Evolutionary conservation across 2,888 invertebrate genomes (phyloP).

Genomic region (Chrysolina haemoptera): DNA sequence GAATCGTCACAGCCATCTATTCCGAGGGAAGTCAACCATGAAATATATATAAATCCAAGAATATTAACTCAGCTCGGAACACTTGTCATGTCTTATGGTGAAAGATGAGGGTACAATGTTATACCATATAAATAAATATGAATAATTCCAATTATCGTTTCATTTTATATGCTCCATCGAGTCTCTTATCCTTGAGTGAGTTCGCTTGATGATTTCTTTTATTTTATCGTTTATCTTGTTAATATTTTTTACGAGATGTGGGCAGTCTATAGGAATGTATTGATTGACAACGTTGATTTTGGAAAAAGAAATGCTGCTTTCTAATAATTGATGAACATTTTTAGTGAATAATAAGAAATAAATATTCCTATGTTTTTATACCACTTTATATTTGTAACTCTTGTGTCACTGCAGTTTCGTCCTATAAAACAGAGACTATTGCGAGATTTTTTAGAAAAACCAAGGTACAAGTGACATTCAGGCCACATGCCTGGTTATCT

Average conservation of each 20-base stretch:
- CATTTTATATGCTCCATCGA: slow-evolving; percentile 12
- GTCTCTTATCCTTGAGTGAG: slow-evolving; percentile 7
- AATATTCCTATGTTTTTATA: too few relatives aligned
- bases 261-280: slow-evolving; percentile 1
- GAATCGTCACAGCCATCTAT: slow-evolving; percentile 4
- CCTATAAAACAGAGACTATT: too few relatives aligned
- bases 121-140: slow-evolving; percentile 15
- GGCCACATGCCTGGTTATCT: too few relatives aligned
- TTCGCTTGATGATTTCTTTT: slow-evolving; percentile 9
- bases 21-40: slow-evolving; percentile 6
- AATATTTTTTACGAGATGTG: slow-evolving; percentile 13
- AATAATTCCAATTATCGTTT: slow-evolving; percentile 19
- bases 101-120: slow-evolving; percentile 20
- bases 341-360: too few relatives aligned
- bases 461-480: too few relatives aligned
- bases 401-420: too few relatives aligned
- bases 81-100: slow-evolving; percentile 9
- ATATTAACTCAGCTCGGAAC: slow-evolving; percentile 1
- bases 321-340: not conserved
- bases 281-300: not conserved
- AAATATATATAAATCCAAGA: not conserved
- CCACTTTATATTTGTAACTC: too few relatives aligned
- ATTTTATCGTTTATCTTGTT: slow-evolving; percentile 4
- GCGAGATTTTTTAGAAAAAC: too few relatives aligned
- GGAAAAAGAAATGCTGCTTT: slow-evolving; percentile 10